Base-by-base conservation (phyloP, 2,113 vertebrate genomes). In the Corythaixoides concolor region DNA sequence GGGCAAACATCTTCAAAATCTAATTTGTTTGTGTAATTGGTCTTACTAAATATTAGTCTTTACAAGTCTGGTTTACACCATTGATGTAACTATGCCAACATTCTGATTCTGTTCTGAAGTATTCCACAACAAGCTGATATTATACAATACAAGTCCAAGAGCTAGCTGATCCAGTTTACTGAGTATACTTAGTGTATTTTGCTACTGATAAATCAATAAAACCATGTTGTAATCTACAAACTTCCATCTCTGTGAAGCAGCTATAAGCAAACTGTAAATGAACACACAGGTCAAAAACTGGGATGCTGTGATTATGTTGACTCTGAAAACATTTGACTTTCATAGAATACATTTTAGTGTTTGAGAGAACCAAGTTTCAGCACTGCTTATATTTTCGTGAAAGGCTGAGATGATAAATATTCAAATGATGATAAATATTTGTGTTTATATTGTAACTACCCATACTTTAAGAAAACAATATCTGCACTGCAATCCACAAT, bases 151-250 rank as follows among this genome's bases (percentile, higher is more conserved):
- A 91, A 95, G 77, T 58, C 79, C 87, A 90, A 96, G 92, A 97
- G 92, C 96, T 96, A 96, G 77, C 91, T 2, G 81, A 97, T 97
- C 95, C 86, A 96, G 95, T 97, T 98, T 97, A 97, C 89, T 97
- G 85, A 97, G 94, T 95, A 96, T 97, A 92, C 94, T 97, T 96
- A 94, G 95, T 95, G 94, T 98, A 98, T 97, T 98, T 97, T 98
- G 76, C 97, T 96, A 97, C 96, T 96, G 97, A 97, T 98, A 98
- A 98, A 98, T 98, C 97, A 98, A 97, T 98, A 98, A 96, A 96
- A 93, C 86, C 93, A 94, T 97, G 95, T 94, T 98, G 96, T 97
- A 97, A 97, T 97, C 88, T 97, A 98, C 95, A 98, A 97, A 98
- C 95, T 98, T 97, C 97, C 95, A 95, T 97, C 95, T 97, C 95